Conservation (phyloP, 1,140 invertebrate genomes). For the Cherax destructor region DNA sequence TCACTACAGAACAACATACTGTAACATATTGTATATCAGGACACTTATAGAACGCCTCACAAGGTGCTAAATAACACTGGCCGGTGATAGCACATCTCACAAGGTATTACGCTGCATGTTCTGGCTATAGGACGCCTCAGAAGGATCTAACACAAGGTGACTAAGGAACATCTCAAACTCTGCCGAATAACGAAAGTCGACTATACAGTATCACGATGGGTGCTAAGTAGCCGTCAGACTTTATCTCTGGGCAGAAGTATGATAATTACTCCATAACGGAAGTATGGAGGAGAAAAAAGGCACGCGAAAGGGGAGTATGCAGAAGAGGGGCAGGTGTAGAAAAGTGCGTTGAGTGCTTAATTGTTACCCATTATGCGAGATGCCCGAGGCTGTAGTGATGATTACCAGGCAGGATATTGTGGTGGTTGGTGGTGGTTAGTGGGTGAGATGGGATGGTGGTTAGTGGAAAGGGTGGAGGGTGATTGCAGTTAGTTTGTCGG, state of each 20-base stretch:
- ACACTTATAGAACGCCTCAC: too few species aligned
- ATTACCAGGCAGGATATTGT: background rate
- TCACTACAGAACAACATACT: too few species aligned
- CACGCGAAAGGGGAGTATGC: background rate
- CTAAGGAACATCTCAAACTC: too few species aligned
- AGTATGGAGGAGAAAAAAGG: background rate
- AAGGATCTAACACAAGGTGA: too few species aligned
- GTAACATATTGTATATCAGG: too few species aligned
- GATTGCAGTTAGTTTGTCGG: background rate
- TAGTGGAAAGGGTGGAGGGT: background rate
- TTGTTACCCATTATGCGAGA: background rate
- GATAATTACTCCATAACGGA: background rate
- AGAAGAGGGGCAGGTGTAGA: constrained; percentile 7
- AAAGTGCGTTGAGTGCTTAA: background rate
- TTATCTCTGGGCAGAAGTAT: background rate
- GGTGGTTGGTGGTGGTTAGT: background rate
- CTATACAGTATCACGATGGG: too few species aligned
- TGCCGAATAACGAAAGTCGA: too few species aligned
- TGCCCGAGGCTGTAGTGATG: background rate
- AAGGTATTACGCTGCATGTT: too few species aligned
- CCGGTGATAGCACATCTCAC: too few species aligned
- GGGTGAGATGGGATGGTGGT: background rate
- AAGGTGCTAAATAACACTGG: too few species aligned
- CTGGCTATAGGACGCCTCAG: too few species aligned
- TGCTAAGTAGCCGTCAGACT: background rate